These are phyloP conservation scores for Crossaster papposus DNA, from an alignment of 53 echinoderm and acorn worm species.

Conservation along the genomic window DNA sequence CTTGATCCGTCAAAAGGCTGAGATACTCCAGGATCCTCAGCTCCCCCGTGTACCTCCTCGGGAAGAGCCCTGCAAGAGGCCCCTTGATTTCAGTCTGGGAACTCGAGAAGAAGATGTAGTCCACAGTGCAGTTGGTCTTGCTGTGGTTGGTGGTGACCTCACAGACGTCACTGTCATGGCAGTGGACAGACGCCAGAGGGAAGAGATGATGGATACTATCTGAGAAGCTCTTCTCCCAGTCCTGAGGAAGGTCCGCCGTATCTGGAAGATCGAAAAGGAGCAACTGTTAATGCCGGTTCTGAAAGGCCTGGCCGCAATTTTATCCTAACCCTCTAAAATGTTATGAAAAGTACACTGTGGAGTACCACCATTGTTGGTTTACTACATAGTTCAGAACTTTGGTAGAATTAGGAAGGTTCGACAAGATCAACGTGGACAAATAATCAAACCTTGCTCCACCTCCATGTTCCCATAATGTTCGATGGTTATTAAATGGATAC, in stretches of 20 bases:
- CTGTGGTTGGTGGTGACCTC: constrained; percentile 88
- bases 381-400: no score
- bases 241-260: background rate
- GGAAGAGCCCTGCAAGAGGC: background rate
- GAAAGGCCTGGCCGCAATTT: background rate
- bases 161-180: constrained; percentile 47
- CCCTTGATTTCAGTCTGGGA: background rate
- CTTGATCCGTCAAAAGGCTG: constrained; percentile 70
- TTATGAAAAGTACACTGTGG: no score
- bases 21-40: constrained; percentile 64
- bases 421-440: no score
- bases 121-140: constrained; percentile 89
- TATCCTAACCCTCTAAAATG: no score
- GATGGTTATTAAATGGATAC: no score
- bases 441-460: no score
- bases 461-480: no score
- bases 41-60: background rate
- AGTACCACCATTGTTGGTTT: no score
- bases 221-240: constrained; percentile 42
- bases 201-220: constrained; percentile 72
- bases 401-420: no score
- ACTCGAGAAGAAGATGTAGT: constrained; percentile 86
- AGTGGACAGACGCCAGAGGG: constrained; percentile 69
- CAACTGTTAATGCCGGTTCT: background rate
- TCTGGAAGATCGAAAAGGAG: background rate